These are phyloP conservation scores for Lycocerus yunnanus DNA, from an alignment of 2,888 invertebrate genomes.

Conservation along the genomic window DNA sequence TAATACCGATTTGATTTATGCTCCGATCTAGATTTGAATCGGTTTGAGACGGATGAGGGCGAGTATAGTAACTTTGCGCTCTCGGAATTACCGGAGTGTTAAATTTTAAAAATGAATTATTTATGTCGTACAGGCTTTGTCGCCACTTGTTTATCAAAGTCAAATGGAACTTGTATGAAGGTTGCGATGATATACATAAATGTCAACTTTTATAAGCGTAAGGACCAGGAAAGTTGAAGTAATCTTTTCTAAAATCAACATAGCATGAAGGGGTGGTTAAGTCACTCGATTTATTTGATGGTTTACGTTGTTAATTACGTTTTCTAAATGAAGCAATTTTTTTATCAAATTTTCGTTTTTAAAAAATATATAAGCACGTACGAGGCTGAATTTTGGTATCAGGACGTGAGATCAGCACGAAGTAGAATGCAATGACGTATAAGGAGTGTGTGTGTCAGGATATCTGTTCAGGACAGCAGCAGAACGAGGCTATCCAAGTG, in stretches of 20 bases:
- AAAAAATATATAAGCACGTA: constrained; percentile 4
- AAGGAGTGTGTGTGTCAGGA: constrained; percentile 33
- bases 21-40: constrained; percentile 36
- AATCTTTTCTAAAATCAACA: background rate
- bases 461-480: constrained; percentile 34
- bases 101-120: constrained; percentile 17
- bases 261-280: constrained; percentile 2
- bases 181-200: background rate
- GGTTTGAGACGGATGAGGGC: constrained; percentile 12
- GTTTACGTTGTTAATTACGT: background rate
- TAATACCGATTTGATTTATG: constrained; percentile 55
- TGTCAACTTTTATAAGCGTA: background rate
- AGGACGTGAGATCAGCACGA: constrained; percentile 24
- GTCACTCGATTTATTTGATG: background rate
- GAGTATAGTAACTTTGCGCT: background rate
- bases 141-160: background rate
- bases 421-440: constrained; percentile 30
- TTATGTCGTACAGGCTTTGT: background rate
- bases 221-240: background rate
- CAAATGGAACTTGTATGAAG: background rate
- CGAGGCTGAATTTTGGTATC: constrained; percentile 13
- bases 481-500: constrained; percentile 30
- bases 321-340: background rate
- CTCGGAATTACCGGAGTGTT: background rate
- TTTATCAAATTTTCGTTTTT: background rate